These are phyloP conservation scores for Ptiloglossa arizonensis DNA, from an alignment of 1,140 invertebrate genomes.

Conservation along the genomic window DNA sequence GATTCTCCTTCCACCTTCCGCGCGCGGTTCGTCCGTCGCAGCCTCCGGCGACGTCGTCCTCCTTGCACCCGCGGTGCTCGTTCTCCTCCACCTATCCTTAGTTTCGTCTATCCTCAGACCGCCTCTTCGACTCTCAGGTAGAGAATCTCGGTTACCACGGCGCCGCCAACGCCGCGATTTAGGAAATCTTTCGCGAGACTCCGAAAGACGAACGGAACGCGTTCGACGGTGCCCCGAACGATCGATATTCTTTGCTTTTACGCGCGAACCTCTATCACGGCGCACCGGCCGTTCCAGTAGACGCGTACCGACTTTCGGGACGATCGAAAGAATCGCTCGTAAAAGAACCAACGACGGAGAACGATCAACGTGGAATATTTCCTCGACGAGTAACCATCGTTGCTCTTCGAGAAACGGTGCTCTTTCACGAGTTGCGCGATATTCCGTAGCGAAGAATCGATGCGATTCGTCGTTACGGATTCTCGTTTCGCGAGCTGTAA, in stretches of 20 bases:
- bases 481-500: too few relatives aligned
- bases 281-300: too few relatives aligned
- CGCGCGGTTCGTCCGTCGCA: constrained; percentile 70
- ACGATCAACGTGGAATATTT: too few relatives aligned
- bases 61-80: constrained; percentile 13
- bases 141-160: constrained; percentile 38
- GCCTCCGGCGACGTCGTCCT: constrained; percentile 49
- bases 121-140: constrained; percentile 41
- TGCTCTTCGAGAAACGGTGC: too few relatives aligned
- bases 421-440: too few relatives aligned
- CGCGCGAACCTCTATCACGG: constrained; percentile 13
- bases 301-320: too few relatives aligned
- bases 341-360: too few relatives aligned
- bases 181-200: constrained; percentile 44
- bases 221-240: constrained; percentile 4
- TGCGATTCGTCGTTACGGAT: too few relatives aligned
- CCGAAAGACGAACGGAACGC: constrained; percentile 1
- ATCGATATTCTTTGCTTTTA: constrained; percentile 47
- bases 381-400: not conserved
- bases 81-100: constrained; percentile 7
- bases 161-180: constrained; percentile 16
- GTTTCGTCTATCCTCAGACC: constrained; percentile 24
- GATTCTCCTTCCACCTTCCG: constrained; percentile 67
- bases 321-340: too few relatives aligned
- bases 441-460: too few relatives aligned